Base-by-base conservation (phyloP, 1,140 invertebrate species). In the Drosophila suzukii region DNA sequence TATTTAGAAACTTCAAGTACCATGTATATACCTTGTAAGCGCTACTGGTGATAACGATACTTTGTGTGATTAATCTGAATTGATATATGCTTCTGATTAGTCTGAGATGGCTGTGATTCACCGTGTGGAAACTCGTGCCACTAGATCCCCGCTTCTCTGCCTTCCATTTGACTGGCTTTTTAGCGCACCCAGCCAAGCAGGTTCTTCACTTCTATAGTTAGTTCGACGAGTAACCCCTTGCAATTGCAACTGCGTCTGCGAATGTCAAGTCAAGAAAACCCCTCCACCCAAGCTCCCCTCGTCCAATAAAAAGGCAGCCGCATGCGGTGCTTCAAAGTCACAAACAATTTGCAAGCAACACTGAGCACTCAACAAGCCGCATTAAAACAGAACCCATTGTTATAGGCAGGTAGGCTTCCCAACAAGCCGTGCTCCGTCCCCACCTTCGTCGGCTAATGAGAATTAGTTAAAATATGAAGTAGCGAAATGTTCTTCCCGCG, bases 311-410 rank as follows among this genome's bases (percentile, higher is more conserved):
- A 72, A 61, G 50, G 61, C 72, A 58, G 54, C 56, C 53, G 66
- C 67, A 72, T 62, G 59, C 66, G 57, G 66, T 57, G 77, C 80
- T 81, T 81, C 68, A 82, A 70, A 82, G 80, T 82, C 80, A 81
- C 78, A 81, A 82, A 78, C 80, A 82, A 82, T 82, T 82, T 82
- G 57, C 68, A 82, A 74, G 80, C 78, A 63, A 77, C 68, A 62
- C 55, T 82, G 78, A 82, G 80, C 74, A 82, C 80, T 70, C 80
- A 82, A 82, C 78, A 82, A 77, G 74, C 78, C 78, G 80, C 78
- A 82, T 81, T 82, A 66, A 82, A 81, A 78, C 54, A 81, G 54
- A 82, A 65, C 13, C 67, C 60, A 78, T 82, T 82, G 78, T 81
- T 70, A 39, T 77, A 51, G 54, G 59, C 66, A 68, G 50, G 34